Evolutionary conservation across 2,113 vertebrate genomes (phyloP).

Genomic region (Carassius gibelio): DNA sequence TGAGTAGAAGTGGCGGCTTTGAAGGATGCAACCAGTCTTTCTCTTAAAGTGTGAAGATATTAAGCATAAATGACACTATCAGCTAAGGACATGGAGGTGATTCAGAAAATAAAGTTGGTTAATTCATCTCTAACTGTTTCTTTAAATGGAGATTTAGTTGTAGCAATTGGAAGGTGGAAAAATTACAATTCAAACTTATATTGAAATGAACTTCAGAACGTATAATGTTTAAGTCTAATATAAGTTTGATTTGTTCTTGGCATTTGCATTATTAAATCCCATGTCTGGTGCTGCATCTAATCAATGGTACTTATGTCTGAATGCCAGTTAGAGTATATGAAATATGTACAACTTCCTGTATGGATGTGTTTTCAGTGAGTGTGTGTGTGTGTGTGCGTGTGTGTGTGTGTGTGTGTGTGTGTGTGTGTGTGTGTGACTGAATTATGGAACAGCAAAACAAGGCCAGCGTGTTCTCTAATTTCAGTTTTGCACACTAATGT

Average conservation of each 20-base stretch:
- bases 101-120: conserved; percentile 3
- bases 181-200: background rate
- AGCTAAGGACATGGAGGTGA: background rate
- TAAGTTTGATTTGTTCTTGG: background rate
- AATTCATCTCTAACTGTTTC: background rate
- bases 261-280: background rate
- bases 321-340: background rate
- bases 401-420: conserved; percentile 10
- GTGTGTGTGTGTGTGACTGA: conserved; percentile 10
- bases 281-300: background rate
- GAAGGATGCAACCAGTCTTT: conserved; percentile 58
- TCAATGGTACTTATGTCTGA: background rate
- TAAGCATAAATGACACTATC: conserved; percentile 46
- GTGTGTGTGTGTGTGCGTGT: conserved; percentile 8
- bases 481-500: conserved; percentile 68
- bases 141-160: conserved; percentile 37
- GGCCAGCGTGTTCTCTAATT: conserved; percentile 60
- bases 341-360: conserved; percentile 5
- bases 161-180: background rate
- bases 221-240: background rate
- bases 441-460: conserved; percentile 39
- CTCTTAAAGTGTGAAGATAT: conserved; percentile 68
- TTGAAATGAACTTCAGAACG: background rate
- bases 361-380: background rate
- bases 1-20: conserved; percentile 45